Conservation (phyloP, 2,888 invertebrate genomes). For the Automeris io region DNA sequence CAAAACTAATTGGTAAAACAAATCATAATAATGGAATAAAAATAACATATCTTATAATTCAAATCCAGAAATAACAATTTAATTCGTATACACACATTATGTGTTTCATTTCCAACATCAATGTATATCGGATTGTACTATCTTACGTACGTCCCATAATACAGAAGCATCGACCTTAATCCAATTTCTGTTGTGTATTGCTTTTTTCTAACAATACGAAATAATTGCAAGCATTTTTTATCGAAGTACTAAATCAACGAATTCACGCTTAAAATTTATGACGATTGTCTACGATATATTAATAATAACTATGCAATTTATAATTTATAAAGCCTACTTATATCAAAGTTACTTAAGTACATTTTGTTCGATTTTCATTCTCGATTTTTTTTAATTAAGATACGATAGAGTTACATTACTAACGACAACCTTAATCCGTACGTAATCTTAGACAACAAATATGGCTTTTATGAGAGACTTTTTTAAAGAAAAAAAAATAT, state of each 20-base stretch:
- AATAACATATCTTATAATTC: conserved; percentile 26
- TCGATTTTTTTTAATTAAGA: conserved; percentile 57
- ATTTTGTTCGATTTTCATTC: conserved; percentile 69
- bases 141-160: conserved; percentile 23
- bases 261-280: conserved; percentile 58
- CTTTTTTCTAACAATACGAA: conserved; percentile 46
- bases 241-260: conserved; percentile 63
- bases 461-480: conserved; percentile 40
- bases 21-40: conserved; percentile 35
- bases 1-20: conserved; percentile 32
- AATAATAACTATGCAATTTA: conserved; percentile 63
- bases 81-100: conserved; percentile 62
- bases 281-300: conserved; percentile 62
- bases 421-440: conserved; percentile 67
- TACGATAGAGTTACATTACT: conserved; percentile 59
- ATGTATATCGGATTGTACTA: conserved; percentile 32
- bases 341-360: conserved; percentile 74
- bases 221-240: conserved; percentile 63
- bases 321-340: conserved; percentile 77
- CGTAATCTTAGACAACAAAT: conserved; percentile 44
- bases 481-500: conserved; percentile 29
- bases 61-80: conserved; percentile 56
- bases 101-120: conserved; percentile 24
- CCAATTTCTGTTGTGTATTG: conserved; percentile 8
- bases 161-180: conserved; percentile 21